Base-by-base conservation (phyloP, 2,113 vertebrate genomes). In the Corythornis cristatus region DNA sequence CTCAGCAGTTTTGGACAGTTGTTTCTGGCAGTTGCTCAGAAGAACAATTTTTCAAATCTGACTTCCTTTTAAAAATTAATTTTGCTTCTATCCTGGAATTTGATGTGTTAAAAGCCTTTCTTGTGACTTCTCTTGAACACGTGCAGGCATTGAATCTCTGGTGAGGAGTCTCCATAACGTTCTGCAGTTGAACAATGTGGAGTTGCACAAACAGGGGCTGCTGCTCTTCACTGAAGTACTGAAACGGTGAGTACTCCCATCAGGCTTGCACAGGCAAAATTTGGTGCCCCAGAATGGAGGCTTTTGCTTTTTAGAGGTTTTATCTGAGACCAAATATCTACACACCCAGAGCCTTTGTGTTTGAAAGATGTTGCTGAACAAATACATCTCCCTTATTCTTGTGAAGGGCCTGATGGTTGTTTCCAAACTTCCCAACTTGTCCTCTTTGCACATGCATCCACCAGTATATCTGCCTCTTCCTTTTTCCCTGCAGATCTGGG, bases 171-270 rank as follows among this genome's bases (percentile, higher is more conserved):
- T 99, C 51, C 98, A 97, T 74, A 95, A 93, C 88, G 97, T 97
- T 83, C 94, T 99, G 88, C 97, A 82, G 90, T 79, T 98, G 95
- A 98, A 98, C 95, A 99, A 98, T 50, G 79, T 96, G 29, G 99
- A 99, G 68, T 97, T 99, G 76, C 98, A 98, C 40, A 99, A 98
- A 93, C 98, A 98, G 95, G 99, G 99, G 54, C 96, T 99, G 53
- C 96, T 98, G 88, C 98, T 99, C 26, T 98, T 99, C 17, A 97
- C 98, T 50, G 98, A 98, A 96, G 98, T 99, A 94, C 96, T 99
- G 96, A 98, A 98, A 86, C 97, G 98, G 99, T 99, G 37, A 57
- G 26, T 58, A 15, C 29, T 31, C 12, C 16, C 26, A 3, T 33
- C 57, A 76, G 65, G 21, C n/a, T 88, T 74, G 35, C 57, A 60